Evolutionary conservation across 1,140 invertebrate species (phyloP).

Genomic region (Aphis craccivora): DNA sequence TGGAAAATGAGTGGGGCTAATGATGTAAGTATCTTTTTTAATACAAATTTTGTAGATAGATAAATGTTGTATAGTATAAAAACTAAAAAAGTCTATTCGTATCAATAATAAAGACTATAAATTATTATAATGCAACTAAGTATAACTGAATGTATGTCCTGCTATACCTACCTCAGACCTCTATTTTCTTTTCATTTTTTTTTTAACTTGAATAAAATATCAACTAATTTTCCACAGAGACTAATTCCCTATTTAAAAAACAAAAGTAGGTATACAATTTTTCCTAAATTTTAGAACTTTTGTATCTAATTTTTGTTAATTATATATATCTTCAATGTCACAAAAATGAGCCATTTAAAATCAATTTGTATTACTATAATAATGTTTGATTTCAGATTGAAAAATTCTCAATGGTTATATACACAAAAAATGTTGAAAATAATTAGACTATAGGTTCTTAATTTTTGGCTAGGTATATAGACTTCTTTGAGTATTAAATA

Average conservation of each 20-base stretch:
- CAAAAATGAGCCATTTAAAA: not conserved
- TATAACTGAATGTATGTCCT: not conserved
- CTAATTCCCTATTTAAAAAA: not conserved
- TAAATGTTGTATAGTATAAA: not conserved
- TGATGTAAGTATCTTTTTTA: constrained; percentile 68
- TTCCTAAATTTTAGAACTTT: not conserved
- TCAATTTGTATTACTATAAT: not conserved
- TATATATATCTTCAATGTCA: not conserved
- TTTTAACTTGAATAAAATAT: not conserved
- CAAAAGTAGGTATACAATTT: not conserved
- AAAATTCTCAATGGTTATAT: not conserved
- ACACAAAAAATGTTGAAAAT: not conserved
- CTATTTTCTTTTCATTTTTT: not conserved
- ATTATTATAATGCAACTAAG: not conserved
- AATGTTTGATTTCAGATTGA: not conserved
- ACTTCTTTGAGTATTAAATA: no score
- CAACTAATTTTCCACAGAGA: not conserved
- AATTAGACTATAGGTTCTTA: no score
- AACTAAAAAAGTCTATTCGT: not conserved
- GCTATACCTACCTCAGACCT: no score
- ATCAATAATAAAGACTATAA: not conserved
- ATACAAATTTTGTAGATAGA: not conserved
- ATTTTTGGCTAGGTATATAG: no score
- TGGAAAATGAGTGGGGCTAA: constrained; percentile 89
- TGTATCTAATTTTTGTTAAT: not conserved